phyloP scores from a whole-genome alignment of 2,888 invertebrate genomes.

The Doris montereyensis region DNA sequence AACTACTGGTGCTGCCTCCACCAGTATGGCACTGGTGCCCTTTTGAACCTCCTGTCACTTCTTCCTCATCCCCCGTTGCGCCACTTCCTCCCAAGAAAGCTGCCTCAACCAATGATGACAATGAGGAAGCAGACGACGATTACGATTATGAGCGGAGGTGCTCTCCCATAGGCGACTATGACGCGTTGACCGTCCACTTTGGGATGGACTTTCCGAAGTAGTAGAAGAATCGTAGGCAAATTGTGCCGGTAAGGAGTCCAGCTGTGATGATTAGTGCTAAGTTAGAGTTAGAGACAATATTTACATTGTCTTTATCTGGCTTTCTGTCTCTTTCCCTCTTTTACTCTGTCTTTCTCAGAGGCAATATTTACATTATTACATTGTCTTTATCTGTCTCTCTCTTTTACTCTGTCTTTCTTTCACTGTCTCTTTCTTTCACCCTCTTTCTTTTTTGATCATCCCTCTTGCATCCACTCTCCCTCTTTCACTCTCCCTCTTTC shows the following conservation, averaged over 20 bases:
- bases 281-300: neutral
- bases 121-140: slow-evolving; percentile 28
- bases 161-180: slow-evolving; percentile 1
- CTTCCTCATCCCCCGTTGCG: neutral
- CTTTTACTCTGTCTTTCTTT: neutral
- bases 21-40: slow-evolving; percentile 13
- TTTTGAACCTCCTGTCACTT: slow-evolving; percentile 16
- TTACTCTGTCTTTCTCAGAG: neutral
- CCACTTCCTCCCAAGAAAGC: neutral
- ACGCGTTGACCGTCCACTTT: slow-evolving; percentile 32
- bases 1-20: neutral
- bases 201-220: slow-evolving; percentile 28
- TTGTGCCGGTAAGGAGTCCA: neutral
- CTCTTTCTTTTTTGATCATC: neutral
- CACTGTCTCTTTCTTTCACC: neutral
- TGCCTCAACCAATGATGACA: neutral
- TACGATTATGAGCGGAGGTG: slow-evolving; percentile 30
- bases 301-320: neutral
- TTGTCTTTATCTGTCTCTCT: slow-evolving; percentile 14
- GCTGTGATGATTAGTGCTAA: neutral
- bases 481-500: slow-evolving; percentile 5
- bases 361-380: neutral
- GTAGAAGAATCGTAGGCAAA: neutral
- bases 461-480: slow-evolving; percentile 5
- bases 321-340: neutral